Conservation (phyloP, 2,113 vertebrate species). For the rat (Rattus norvegicus) region DNA sequence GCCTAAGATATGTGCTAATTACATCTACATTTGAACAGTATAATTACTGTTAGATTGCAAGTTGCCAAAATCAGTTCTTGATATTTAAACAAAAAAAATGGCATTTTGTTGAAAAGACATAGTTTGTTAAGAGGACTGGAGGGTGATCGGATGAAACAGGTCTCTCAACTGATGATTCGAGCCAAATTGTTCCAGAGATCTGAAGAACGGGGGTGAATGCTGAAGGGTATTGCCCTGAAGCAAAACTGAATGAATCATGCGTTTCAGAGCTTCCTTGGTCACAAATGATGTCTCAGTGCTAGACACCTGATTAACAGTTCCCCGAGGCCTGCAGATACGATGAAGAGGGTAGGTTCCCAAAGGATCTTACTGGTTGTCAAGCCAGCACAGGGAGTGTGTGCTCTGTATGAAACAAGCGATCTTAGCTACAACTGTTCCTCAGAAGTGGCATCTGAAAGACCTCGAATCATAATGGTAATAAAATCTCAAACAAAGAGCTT, state of each 20-base stretch:
- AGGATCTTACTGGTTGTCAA: not conserved
- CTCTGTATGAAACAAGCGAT: not conserved
- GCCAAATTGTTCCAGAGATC: not conserved
- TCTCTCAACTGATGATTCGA: not conserved
- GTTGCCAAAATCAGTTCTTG: conserved; percentile 24
- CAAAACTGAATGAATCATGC: not conserved
- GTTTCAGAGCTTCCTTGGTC: not conserved
- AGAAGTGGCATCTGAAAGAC: not conserved
- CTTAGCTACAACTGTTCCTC: not conserved
- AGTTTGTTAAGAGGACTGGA: not conserved
- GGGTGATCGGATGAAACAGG: not conserved
- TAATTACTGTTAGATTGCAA: not conserved
- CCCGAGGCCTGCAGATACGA: not conserved
- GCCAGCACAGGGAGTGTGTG: not conserved
- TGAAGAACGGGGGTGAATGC: not conserved
- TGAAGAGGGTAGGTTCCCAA: not conserved
- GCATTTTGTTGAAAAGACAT: not conserved
- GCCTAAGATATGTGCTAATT: not conserved
- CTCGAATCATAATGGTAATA: not conserved
- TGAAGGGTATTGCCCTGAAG: not conserved
- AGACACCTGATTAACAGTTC: not conserved
- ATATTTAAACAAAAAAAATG: conserved; percentile 33
- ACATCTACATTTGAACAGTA: not conserved
- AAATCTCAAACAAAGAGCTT: not conserved
- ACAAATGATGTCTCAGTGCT: not conserved